phyloP scores from a whole-genome alignment of 1,140 invertebrate species.

The Luehdorfia chinensis region DNA sequence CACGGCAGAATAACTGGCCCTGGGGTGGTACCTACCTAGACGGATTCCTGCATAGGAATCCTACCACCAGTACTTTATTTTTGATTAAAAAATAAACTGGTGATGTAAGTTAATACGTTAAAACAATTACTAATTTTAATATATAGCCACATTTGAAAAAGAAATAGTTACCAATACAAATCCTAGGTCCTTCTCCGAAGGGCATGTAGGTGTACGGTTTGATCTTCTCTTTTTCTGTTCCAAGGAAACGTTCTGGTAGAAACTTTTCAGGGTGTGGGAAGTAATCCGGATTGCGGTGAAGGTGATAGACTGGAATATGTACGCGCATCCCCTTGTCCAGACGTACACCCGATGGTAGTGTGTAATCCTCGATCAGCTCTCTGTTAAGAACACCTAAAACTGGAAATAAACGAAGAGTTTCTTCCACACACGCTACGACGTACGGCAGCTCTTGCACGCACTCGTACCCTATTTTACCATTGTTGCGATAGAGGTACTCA shows the following conservation, averaged over 20 bases:
- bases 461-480: conserved; percentile 23
- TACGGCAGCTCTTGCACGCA: conserved; percentile 25
- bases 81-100: too few species aligned
- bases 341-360: conserved; percentile 23
- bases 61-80: too few species aligned
- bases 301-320: conserved; percentile 29
- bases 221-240: conserved; percentile 26
- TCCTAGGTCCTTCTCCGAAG: conserved; percentile 32
- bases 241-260: conserved; percentile 29
- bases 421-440: conserved; percentile 25
- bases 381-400: conserved; percentile 25
- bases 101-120: too few species aligned
- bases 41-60: too few species aligned
- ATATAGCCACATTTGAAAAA: too few species aligned
- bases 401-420: conserved; percentile 29
- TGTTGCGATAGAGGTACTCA: conserved; percentile 21
- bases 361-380: conserved; percentile 28
- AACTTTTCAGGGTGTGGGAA: conserved; percentile 30
- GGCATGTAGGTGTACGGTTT: conserved; percentile 30
- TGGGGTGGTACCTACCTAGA: too few species aligned
- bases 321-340: conserved; percentile 27
- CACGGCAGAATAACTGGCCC: too few species aligned
- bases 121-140: too few species aligned
- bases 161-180: conserved; percentile 36
- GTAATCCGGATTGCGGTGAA: conserved; percentile 24